Conservation (phyloP, 2,888 invertebrate species). For the Pseudococcus jackbeardsleyi region DNA sequence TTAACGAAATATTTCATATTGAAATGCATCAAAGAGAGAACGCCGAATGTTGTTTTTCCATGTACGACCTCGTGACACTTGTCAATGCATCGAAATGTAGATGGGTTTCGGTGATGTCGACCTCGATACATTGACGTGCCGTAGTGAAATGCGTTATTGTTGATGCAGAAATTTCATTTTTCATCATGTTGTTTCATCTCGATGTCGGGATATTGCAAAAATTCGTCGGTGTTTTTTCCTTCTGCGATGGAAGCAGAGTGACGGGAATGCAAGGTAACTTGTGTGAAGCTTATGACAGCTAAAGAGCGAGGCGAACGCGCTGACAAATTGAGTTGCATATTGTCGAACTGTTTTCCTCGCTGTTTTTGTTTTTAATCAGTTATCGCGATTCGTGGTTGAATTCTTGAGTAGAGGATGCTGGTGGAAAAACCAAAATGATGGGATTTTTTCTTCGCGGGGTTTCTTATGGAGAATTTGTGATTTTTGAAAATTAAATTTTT, state of each 20-base stretch:
- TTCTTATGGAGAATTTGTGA: too few species aligned
- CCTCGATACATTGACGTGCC: neutral
- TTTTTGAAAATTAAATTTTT: too few species aligned
- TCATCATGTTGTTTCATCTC: neutral
- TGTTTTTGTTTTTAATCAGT: slow-evolving; percentile 1
- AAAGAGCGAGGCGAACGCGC: neutral
- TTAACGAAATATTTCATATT: slow-evolving; percentile 1
- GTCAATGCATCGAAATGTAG: neutral
- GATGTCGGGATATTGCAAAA: neutral
- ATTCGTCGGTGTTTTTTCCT: neutral
- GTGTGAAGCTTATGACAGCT: neutral
- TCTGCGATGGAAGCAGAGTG: neutral
- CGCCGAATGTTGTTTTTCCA: neutral
- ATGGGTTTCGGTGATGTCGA: neutral
- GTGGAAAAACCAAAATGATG: too few species aligned
- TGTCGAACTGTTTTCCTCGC: neutral
- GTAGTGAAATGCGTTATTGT: neutral
- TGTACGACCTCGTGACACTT: neutral
- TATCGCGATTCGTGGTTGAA: neutral
- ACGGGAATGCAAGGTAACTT: neutral
- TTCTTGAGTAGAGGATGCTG: too few species aligned
- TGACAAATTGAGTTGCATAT: slow-evolving; percentile 14
- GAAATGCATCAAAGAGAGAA: neutral
- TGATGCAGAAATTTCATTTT: slow-evolving; percentile 32
- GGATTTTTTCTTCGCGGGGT: too few species aligned